A percentile compares a stretch with the other conserved stretches of the same genome.
Evolutionary conservation across 2,113 vertebrate genomes (phyloP).

Genomic region (Pampusana beccarii): DNA sequence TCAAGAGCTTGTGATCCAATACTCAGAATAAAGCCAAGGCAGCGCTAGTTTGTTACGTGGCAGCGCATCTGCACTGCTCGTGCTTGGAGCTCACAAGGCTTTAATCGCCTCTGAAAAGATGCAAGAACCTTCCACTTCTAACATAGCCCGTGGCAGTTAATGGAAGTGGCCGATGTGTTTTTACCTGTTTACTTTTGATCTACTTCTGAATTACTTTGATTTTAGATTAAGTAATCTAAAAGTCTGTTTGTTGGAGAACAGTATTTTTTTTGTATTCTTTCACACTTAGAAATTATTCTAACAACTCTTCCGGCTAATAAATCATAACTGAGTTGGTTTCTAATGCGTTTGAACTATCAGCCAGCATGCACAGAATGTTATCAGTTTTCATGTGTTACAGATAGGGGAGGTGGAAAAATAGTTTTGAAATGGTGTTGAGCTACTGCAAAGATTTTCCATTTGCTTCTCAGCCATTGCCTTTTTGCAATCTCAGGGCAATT

Average conservation of each 20-base stretch:
- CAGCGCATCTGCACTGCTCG: neutral
- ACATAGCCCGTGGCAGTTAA: neutral
- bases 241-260: neutral
- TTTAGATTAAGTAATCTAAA: conserved; percentile 40
- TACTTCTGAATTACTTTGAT: neutral
- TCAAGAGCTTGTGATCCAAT: neutral
- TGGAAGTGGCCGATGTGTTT: neutral
- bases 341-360: conserved; percentile 10
- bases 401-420: conserved; percentile 32
- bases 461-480: neutral
- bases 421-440: conserved; percentile 9
- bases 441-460: conserved; percentile 35
- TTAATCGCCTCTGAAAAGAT: neutral
- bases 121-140: neutral
- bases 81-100: neutral
- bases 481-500: neutral
- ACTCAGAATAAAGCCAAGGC: neutral
- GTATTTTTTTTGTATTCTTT: neutral
- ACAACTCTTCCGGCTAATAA: conserved; percentile 36
- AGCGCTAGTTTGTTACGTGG: neutral
- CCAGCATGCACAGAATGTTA: conserved; percentile 41
- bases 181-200: neutral
- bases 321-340: conserved; percentile 8
- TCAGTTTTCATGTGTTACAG: neutral
- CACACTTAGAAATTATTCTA: neutral